Base-by-base conservation (phyloP, 2,797 vertebrate species). In the Erpetoichthys calabaricus region DNA sequence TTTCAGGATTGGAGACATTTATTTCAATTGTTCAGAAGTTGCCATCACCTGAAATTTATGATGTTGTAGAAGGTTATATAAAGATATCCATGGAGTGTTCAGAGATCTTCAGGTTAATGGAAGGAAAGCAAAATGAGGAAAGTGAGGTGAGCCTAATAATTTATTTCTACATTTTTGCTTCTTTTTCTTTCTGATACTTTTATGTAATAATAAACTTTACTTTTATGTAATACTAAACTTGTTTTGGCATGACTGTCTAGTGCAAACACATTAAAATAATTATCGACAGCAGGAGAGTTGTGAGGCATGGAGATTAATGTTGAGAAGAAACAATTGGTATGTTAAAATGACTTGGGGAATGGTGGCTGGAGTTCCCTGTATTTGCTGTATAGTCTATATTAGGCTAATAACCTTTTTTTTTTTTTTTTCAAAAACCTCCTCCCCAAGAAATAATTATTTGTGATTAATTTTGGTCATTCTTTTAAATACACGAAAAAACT, bases 51-150 rank as follows among this genome's bases (percentile, higher is more conserved):
- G 73, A 78, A 0, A 5, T 85, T 3, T 91, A 91, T 3, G 94
- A 99, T 65, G 89, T 94, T 1, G 92, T 99, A 44, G 92, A 97
- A 61, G 93, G 91, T 0, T 99, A 94, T 44, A 65, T 98, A 2
- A 97, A 92, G 64, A 91, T 98, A 54, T 98, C 96, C 0, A 78
- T 92, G 64, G 93, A 98, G 59, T 97, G 93, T 64, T 73, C 78
- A 0, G 95, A 98, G 67, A 81, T 98, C 55, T 90, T 98, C 62
- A 89, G 77, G 54, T 70, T 98, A 56, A 64, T 98, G 4, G 87
- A 90, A 5, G 86, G 83, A 52, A 90, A 91, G 51, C 87, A 79
- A 57, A 79, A 70, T 2, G 55, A 58, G 1, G 91, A 93, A 57
- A 79, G 42, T 47, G 86, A 98, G 66, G 96, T 98, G 59, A 68